These are phyloP conservation scores for western clawed frog (Xenopus tropicalis) DNA, from an alignment of 2,113 vertebrate species.

Conservation along the genomic window UCB_Xtro_10.0 CM004443.2:56125501-56126000, in stretches of 20 bases:
- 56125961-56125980: slow-evolving; percentile 7
- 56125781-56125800: slow-evolving; percentile 70
- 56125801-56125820: slow-evolving; percentile 80
- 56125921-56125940: not conserved
- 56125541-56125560: no score
- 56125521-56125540: no score
- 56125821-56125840: slow-evolving; percentile 9
- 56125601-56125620: no score
- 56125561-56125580: no score
- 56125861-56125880: slow-evolving; percentile 54
- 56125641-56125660: no score
- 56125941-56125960: slow-evolving; percentile 7
- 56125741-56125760: slow-evolving; percentile 93
- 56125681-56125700: no score
- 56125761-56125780: slow-evolving; percentile 73
- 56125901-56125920: slow-evolving; percentile 24
- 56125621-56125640: no score
- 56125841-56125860: slow-evolving; percentile 62
- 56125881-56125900: slow-evolving; percentile 8
- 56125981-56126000: slow-evolving; percentile 1
- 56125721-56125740: slow-evolving; percentile 99
- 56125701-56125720: slow-evolving; percentile 94
- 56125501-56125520: no score
- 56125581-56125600: no score
- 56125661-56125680: no score